Evolutionary conservation across 2,797 vertebrate genomes (phyloP).

Genomic region (Falco rusticolus): DNA sequence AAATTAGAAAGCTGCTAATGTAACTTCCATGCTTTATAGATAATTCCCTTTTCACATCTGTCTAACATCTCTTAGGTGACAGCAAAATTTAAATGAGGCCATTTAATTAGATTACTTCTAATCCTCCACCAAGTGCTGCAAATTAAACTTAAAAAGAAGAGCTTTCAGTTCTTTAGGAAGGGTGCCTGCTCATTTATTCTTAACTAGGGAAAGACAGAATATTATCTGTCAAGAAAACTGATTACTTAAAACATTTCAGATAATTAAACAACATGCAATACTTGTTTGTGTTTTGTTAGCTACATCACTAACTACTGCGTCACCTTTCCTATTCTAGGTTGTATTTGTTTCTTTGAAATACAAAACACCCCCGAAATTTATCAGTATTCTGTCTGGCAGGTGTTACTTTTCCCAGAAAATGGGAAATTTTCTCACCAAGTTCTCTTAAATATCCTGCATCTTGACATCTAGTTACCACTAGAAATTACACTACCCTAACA

Average conservation of each 20-base stretch:
- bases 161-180: background rate
- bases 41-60: constrained; percentile 40
- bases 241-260: background rate
- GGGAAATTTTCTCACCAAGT: background rate
- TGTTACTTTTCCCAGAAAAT: background rate
- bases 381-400: background rate
- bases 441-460: background rate
- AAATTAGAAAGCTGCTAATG: constrained; percentile 25
- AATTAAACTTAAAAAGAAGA: constrained; percentile 35
- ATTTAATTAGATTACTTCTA: constrained; percentile 57
- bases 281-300: background rate
- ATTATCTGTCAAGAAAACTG: constrained; percentile 11
- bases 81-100: constrained; percentile 47
- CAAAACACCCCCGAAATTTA: background rate
- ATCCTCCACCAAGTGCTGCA: constrained; percentile 26
- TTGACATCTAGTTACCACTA: background rate
- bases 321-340: background rate
- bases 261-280: constrained; percentile 8
- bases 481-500: background rate
- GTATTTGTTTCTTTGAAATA: background rate
- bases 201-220: constrained; percentile 4
- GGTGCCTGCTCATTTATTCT: background rate
- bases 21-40: constrained; percentile 11
- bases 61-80: constrained; percentile 31
- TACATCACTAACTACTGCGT: background rate